These are phyloP conservation scores for Trichonephila clavata DNA, from an alignment of 1,140 invertebrate species.

Conservation along the genomic window DNA sequence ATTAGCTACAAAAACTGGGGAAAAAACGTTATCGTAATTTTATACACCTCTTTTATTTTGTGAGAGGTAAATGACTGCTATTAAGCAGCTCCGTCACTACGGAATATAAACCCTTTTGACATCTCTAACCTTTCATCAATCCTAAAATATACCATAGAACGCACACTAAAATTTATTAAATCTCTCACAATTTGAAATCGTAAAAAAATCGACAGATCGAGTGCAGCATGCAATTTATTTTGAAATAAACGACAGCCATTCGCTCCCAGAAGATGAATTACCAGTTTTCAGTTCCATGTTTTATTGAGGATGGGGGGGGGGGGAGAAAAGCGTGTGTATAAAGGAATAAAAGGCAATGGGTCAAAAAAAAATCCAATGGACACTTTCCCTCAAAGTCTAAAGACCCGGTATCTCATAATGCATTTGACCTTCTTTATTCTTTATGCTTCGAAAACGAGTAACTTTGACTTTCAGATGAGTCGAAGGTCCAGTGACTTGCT, in stretches of 20 bases:
- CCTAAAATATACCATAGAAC: not conserved
- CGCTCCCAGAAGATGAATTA: not conserved
- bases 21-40: too few species aligned
- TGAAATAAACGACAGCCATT: not conserved
- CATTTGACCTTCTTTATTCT: slow-evolving; percentile 4
- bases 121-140: not conserved
- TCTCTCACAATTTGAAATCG: not conserved
- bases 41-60: too few species aligned
- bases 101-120: not conserved
- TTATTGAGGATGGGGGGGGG: not conserved
- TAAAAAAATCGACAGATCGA: not conserved
- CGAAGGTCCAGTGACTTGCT: slow-evolving; percentile 20
- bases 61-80: not conserved
- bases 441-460: not conserved
- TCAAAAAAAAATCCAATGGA: too few species aligned
- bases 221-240: not conserved
- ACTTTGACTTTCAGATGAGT: slow-evolving; percentile 30
- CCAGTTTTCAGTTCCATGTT: not conserved
- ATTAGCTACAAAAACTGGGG: too few species aligned
- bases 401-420: slow-evolving; percentile 1
- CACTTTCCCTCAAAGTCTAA: not conserved
- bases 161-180: not conserved
- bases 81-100: not conserved
- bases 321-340: not conserved
- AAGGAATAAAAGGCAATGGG: not conserved